A percentile compares a stretch with the other conserved stretches of the same genome.
phyloP scores from a whole-genome alignment of 2,797 vertebrate genomes.

The Anisognathus igniventris region DNA sequence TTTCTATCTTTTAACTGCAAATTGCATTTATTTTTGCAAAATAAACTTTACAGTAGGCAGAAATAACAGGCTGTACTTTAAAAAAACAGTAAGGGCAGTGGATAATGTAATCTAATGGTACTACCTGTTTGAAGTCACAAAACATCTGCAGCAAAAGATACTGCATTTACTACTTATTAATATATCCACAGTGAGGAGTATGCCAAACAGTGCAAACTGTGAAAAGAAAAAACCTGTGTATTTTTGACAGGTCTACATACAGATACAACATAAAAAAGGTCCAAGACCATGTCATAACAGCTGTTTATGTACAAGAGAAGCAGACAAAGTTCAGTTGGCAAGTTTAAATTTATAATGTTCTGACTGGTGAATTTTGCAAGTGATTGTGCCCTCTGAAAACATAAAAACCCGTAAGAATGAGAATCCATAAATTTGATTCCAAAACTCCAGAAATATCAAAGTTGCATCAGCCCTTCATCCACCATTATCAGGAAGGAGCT shows the following conservation, averaged over 20 bases:
- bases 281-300: neutral
- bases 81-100: neutral
- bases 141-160: neutral
- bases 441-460: neutral
- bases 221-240: neutral
- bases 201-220: neutral
- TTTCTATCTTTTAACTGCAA: neutral
- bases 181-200: neutral
- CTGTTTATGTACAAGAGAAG: fast-evolving
- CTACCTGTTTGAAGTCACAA: neutral
- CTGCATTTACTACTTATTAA: neutral
- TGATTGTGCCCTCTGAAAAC: neutral
- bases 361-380: neutral
- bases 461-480: neutral
- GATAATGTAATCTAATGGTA: neutral
- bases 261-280: neutral
- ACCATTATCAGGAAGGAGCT: neutral
- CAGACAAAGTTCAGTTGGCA: neutral
- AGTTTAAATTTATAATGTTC: neutral
- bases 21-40: neutral
- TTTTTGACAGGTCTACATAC: neutral
- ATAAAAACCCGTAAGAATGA: fast-evolving
- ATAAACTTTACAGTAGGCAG: neutral
- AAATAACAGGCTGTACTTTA: neutral
- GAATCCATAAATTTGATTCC: neutral